Evolutionary conservation across 2,888 invertebrate genomes (phyloP).

Genomic region (Noctua comes): DNA sequence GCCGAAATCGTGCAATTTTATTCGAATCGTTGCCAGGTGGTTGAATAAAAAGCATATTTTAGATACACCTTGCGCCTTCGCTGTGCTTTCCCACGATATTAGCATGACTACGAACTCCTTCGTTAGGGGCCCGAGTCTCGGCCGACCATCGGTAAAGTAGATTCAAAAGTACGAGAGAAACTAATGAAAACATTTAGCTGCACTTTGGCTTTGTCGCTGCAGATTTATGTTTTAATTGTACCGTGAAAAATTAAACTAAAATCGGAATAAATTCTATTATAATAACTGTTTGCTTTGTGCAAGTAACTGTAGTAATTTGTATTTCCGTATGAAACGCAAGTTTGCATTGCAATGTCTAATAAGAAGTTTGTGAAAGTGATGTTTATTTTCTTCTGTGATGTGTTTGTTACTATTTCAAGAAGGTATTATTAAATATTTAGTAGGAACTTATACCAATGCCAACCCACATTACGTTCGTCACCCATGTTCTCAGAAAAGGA

Average conservation of each 20-base stretch:
- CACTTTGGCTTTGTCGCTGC: constrained; percentile 68
- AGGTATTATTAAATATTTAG: background rate
- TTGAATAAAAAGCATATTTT: constrained; percentile 79
- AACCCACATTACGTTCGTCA: background rate
- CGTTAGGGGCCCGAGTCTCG: constrained; percentile 48
- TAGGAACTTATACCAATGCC: background rate
- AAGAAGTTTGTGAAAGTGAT: background rate
- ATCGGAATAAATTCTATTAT: constrained; percentile 53
- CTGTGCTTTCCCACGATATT: constrained; percentile 79
- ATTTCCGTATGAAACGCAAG: constrained; percentile 28
- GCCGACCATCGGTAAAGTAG: constrained; percentile 58
- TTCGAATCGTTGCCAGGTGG: constrained; percentile 60
- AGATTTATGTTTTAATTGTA: constrained; percentile 65
- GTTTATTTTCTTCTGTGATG: background rate
- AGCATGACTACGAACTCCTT: constrained; percentile 49
- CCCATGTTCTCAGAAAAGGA: constrained; percentile 6
- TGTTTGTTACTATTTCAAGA: background rate
- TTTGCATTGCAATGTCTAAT: constrained; percentile 27
- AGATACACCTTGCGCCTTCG: constrained; percentile 76
- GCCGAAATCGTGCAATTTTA: constrained; percentile 73
- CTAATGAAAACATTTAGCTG: constrained; percentile 73
- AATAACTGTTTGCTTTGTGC: constrained; percentile 64
- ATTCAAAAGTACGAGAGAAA: constrained; percentile 67
- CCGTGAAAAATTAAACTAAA: constrained; percentile 58
- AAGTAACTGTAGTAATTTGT: constrained; percentile 32